Evolutionary conservation across 2,797 vertebrate species (phyloP).

Genomic region (Gastrophryne carolinensis): DNA sequence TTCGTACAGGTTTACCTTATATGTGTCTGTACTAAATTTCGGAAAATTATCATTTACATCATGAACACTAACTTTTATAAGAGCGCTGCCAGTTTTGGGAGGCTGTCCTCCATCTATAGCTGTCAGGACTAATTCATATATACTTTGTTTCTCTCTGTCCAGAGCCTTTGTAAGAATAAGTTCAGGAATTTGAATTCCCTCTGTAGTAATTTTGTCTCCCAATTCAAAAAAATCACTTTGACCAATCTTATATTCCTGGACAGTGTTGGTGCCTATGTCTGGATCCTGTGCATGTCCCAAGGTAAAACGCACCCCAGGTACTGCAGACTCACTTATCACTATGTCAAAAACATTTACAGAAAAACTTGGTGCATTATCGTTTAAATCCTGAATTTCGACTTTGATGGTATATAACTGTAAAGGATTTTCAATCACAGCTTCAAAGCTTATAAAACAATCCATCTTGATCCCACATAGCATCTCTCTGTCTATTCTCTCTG

Average conservation of each 20-base stretch:
- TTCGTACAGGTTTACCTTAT: too few relatives aligned
- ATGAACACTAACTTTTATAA: too few relatives aligned
- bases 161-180: too few relatives aligned
- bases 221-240: slow-evolving; percentile 54
- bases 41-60: too few relatives aligned
- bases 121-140: too few relatives aligned
- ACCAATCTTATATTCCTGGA: slow-evolving; percentile 57
- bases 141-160: too few relatives aligned
- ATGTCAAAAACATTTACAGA: slow-evolving; percentile 53
- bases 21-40: too few relatives aligned
- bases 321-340: slow-evolving; percentile 57
- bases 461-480: slow-evolving; percentile 68
- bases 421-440: slow-evolving; percentile 63
- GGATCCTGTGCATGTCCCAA: slow-evolving; percentile 59
- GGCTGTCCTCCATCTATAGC: too few relatives aligned
- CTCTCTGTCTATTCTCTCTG: slow-evolving; percentile 73
- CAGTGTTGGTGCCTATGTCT: slow-evolving; percentile 57
- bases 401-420: slow-evolving; percentile 58
- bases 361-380: slow-evolving; percentile 62
- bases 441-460: slow-evolving; percentile 68
- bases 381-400: slow-evolving; percentile 62
- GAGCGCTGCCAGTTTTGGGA: too few relatives aligned
- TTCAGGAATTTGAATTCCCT: too few relatives aligned
- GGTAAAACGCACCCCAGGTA: slow-evolving; percentile 58
- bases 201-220: too few relatives aligned